These are phyloP conservation scores for Drosophila aldrichi DNA, from an alignment of 2,888 invertebrate genomes.

Conservation along the genomic window DNA sequence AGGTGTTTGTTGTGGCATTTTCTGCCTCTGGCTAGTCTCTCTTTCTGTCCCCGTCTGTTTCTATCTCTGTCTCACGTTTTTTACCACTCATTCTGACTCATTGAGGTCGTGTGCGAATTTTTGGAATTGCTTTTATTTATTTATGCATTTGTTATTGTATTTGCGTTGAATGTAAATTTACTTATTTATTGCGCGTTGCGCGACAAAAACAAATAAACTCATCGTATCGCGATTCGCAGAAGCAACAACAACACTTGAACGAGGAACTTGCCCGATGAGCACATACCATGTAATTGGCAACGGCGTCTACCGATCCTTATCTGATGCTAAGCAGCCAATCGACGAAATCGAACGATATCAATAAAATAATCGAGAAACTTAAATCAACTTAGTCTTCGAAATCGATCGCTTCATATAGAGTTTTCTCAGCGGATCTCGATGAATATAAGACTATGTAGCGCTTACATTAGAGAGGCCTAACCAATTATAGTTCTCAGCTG, in stretches of 20 bases:
- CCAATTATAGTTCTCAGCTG: neutral
- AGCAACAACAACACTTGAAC: constrained; percentile 13
- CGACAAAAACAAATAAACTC: constrained; percentile 59
- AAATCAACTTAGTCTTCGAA: too few relatives aligned
- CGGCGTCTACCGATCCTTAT: too few relatives aligned
- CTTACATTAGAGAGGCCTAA: neutral
- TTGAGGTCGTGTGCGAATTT: constrained; percentile 78
- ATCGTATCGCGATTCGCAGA: constrained; percentile 66
- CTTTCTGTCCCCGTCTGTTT: neutral
- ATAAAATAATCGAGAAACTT: too few relatives aligned
- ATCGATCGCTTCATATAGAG: too few relatives aligned
- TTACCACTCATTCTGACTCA: constrained; percentile 59
- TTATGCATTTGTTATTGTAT: constrained; percentile 78
- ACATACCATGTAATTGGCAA: constrained; percentile 1
- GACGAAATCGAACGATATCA: too few relatives aligned
- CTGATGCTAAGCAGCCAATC: too few relatives aligned
- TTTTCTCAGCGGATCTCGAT: too few relatives aligned
- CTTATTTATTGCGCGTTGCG: constrained; percentile 67
- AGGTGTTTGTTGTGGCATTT: constrained; percentile 52
- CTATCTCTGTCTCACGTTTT: neutral
- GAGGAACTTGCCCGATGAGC: neutral
- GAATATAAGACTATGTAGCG: too few relatives aligned
- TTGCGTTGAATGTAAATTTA: constrained; percentile 71
- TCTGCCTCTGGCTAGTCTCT: constrained; percentile 22
- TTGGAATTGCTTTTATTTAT: constrained; percentile 79